Percentiles rank a stretch among this genome's conserved stretches.
Evolutionary conservation across 2,888 invertebrate species (phyloP).

Genomic region (Andrena bucephala): DNA sequence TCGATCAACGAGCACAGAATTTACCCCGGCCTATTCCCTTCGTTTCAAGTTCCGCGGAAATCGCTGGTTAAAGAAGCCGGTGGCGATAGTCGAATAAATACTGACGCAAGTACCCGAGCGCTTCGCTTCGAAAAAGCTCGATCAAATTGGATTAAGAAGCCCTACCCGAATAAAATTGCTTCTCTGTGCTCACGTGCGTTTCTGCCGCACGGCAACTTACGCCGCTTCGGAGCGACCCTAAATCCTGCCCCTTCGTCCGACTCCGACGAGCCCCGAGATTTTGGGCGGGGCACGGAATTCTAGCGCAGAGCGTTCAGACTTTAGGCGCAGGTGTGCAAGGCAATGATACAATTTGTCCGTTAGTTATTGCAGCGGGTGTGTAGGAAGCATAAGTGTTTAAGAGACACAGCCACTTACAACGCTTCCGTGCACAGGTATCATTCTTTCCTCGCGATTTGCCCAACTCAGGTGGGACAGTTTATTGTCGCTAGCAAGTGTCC

Average conservation of each 20-base stretch:
- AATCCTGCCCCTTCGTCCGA: slow-evolving; percentile 14
- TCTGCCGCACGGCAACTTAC: slow-evolving; percentile 6
- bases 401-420: slow-evolving; percentile 68
- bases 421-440: slow-evolving; percentile 80
- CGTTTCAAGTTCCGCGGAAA: background rate
- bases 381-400: background rate
- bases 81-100: slow-evolving; percentile 33
- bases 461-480: slow-evolving; percentile 69
- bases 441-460: slow-evolving; percentile 78
- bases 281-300: no score
- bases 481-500: slow-evolving; percentile 59
- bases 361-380: background rate
- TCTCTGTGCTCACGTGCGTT: slow-evolving; percentile 66
- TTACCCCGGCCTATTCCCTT: background rate
- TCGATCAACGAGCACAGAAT: background rate
- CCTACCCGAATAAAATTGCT: slow-evolving; percentile 72
- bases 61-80: background rate
- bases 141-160: slow-evolving; percentile 82
- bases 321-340: no score
- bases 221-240: background rate
- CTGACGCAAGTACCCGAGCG: slow-evolving; percentile 35
- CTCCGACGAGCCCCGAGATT: background rate
- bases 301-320: background rate
- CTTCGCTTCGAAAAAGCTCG: slow-evolving; percentile 31
- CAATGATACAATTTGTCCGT: background rate